Percentiles rank a stretch among this genome's conserved stretches.
Evolutionary conservation across 2,888 invertebrate genomes (phyloP).

Genomic region (Cantharis lateralis): DNA sequence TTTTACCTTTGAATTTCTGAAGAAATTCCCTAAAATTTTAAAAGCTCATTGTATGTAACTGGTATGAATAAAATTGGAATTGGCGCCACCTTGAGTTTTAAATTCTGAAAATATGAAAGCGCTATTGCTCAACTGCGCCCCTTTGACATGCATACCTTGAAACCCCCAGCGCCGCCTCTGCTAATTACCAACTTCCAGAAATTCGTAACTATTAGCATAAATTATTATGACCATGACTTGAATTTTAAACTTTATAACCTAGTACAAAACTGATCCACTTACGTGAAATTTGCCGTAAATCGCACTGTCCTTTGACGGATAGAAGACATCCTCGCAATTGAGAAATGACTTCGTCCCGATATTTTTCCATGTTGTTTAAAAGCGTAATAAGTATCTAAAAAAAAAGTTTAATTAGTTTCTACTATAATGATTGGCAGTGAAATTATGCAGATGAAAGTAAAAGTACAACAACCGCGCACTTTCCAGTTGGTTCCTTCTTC

Average conservation of each 20-base stretch:
- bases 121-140: background rate
- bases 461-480: background rate
- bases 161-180: background rate
- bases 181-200: background rate
- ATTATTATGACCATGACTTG: background rate
- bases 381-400: background rate
- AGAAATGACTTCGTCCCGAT: constrained; percentile 38
- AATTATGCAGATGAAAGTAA: background rate
- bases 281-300: constrained; percentile 44
- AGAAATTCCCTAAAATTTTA: too few relatives aligned
- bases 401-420: background rate
- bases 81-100: too few relatives aligned
- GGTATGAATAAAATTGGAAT: too few relatives aligned
- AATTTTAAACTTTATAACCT: background rate
- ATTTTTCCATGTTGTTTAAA: constrained; percentile 41
- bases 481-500: background rate
- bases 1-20: too few relatives aligned
- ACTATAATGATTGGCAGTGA: background rate
- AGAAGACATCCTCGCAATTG: constrained; percentile 43
- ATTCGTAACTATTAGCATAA: background rate
- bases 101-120: background rate
- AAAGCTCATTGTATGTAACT: too few relatives aligned
- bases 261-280: constrained; percentile 27
- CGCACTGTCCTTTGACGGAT: constrained; percentile 43
- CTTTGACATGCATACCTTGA: background rate